Evolutionary conservation across 2,797 vertebrate species (phyloP), one percentile per base, ranked within the genome.

Genomic region (Eulemur albifrons): DNA sequence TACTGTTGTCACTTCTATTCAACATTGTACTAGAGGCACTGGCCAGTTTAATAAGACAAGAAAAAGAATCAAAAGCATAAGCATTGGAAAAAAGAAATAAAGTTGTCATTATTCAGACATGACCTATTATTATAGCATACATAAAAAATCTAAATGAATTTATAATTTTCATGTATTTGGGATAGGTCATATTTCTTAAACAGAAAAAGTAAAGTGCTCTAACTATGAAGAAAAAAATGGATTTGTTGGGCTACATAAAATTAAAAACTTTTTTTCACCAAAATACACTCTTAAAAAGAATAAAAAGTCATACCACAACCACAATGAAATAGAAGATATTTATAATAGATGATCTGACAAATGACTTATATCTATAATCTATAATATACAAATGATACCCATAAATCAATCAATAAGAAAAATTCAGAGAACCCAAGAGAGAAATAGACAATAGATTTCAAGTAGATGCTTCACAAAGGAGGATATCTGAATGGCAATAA

Each of bases 321-420:
- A 27, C 25, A 59, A 27, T 45, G 43, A 45, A 45, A 45, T 27
- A 65, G 63, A 92, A 90, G 13, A 75, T 77, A 92, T 35, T 94
- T 82, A 77, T 17, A 88, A 54, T 48, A 83, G 30, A 80, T 92
- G 20, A 77, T 43, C 43, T 86, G 25, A 79, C 50, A 79, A 73
- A 75, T 59, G n/a, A 85, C 20, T 70, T 95, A 9, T 73, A 38
- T 67, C 61, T 30, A n/a, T 85, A 61, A 80, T 77, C 61, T 30
- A n/a, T 85, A 61, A 80, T 77, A 50, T 87, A 48, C 27, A 96
- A 63, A 88, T 85, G 88, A 81, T 5, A 52, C n/a, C n/a, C 80
- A 75, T n/a, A 92, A 92, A 77, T 92, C 48, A 92, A 81, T 92
- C 48, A 89, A 18, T 70, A 92, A 88, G 43, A 69, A 95, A 85